A percentile compares a stretch with the other conserved stretches of the same genome.
phyloP scores from a whole-genome alignment of 2,797 vertebrate genomes.

The Protosalanx chinensis region DNA sequence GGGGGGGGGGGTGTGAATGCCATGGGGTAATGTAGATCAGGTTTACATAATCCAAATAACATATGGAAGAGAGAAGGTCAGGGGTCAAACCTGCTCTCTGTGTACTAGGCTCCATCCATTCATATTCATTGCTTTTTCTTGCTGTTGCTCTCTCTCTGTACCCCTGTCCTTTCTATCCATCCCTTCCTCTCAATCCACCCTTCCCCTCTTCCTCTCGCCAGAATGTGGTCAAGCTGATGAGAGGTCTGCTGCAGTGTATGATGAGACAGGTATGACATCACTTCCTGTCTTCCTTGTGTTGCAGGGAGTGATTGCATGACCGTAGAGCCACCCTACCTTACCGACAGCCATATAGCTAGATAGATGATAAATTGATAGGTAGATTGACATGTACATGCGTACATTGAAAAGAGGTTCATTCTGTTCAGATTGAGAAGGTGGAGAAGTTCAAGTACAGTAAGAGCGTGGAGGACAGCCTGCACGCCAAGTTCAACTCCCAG shows the following conservation, averaged over 20 bases:
- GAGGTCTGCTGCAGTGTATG: slow-evolving; percentile 84
- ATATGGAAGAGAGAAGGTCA: slow-evolving; percentile 69
- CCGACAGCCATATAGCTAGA: neutral
- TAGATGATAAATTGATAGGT: too few species aligned
- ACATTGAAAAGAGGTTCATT: neutral
- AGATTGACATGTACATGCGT: too few species aligned
- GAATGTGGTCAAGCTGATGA: slow-evolving; percentile 89
- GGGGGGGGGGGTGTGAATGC: too few species aligned
- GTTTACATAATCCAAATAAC: slow-evolving; percentile 52
- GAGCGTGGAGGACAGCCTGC: slow-evolving; percentile 78
- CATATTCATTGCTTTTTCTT: slow-evolving; percentile 15
- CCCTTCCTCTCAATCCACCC: neutral
- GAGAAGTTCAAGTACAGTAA: slow-evolving; percentile 87
- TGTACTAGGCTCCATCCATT: too few species aligned
- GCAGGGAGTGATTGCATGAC: neutral
- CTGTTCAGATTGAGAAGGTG: slow-evolving; percentile 79
- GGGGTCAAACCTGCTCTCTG: slow-evolving; percentile 43
- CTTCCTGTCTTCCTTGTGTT: neutral
- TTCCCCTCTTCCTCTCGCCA: slow-evolving; percentile 39
- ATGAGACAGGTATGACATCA: slow-evolving; percentile 80
- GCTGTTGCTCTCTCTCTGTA: slow-evolving; percentile 31
- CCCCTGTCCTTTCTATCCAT: slow-evolving; percentile 27
- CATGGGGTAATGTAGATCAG: slow-evolving; percentile 47
- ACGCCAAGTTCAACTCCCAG: slow-evolving; percentile 82
- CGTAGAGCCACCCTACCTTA: neutral